A percentile compares a stretch with the other conserved stretches of the same genome.
Evolutionary conservation across 2,888 invertebrate genomes (phyloP).

Genomic region (Drosophila pseudotalamancana): DNA sequence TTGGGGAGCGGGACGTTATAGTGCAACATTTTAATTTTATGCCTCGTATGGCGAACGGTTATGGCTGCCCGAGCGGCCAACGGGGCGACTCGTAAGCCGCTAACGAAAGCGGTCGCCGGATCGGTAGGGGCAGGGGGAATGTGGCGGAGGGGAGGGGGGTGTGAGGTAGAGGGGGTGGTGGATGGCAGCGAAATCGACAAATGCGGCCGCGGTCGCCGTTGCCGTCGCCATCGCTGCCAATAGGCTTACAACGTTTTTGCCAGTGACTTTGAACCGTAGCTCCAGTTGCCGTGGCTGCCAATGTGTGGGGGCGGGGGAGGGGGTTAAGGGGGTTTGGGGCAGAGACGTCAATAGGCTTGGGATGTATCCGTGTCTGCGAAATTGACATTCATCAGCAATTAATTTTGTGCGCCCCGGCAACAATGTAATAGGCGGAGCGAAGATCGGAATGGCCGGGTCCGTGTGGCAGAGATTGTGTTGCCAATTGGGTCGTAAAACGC

Average conservation of each 20-base stretch:
- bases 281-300: constrained; percentile 29
- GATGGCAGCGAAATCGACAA: constrained; percentile 33
- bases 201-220: constrained; percentile 37
- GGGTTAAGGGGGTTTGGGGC: too few relatives aligned
- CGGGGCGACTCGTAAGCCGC: constrained; percentile 48
- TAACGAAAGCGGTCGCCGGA: constrained; percentile 33
- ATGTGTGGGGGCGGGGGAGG: not conserved
- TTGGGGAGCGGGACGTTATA: constrained; percentile 13
- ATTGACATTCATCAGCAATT: constrained; percentile 83
- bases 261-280: constrained; percentile 81
- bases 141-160: not conserved
- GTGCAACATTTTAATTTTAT: constrained; percentile 83
- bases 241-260: constrained; percentile 77
- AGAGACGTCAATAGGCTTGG: constrained; percentile 13
- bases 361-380: constrained; percentile 29
- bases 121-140: not conserved
- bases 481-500: constrained; percentile 80
- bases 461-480: constrained; percentile 68
- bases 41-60: constrained; percentile 47
- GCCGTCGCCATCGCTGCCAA: constrained; percentile 45
- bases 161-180: not conserved
- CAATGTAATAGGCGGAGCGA: constrained; percentile 63
- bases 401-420: constrained; percentile 82
- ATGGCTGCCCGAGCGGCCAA: constrained; percentile 41
- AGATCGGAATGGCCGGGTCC: not conserved